Conservation (phyloP, 1,140 invertebrate species). For the Drosophila pachea region DNA sequence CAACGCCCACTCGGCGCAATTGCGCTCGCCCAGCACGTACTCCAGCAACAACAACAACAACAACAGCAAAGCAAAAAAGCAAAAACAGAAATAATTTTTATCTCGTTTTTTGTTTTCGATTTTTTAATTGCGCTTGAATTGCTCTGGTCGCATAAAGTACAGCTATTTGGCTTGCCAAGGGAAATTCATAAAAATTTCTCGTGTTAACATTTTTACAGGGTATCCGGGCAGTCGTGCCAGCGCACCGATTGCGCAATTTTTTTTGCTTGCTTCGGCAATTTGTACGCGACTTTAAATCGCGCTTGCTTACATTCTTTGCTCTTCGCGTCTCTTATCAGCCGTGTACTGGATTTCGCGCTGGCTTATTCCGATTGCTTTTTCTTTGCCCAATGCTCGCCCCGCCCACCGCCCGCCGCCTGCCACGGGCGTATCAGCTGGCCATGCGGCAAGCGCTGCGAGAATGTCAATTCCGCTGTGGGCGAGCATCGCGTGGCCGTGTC, state of each 20-base stretch:
- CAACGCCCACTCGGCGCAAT: conserved; percentile 12
- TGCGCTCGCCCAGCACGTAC: conserved; percentile 40
- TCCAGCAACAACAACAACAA: not conserved
- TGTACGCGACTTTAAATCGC: conserved; percentile 25
- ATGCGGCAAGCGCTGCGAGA: not conserved
- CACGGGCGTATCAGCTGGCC: not conserved
- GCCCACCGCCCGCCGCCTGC: not conserved
- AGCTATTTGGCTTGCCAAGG: too few relatives aligned
- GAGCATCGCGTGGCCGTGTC: not conserved
- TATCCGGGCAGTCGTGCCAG: not conserved
- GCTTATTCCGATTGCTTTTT: conserved; percentile 45
- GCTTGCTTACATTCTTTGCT: conserved; percentile 52
- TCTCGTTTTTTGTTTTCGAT: conserved; percentile 23
- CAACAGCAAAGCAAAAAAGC: not conserved
- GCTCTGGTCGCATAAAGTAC: not conserved
- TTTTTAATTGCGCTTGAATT: conserved; percentile 34
- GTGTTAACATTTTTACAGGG: not conserved
- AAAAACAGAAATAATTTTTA: conserved; percentile 7
- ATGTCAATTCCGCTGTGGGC: too few relatives aligned
- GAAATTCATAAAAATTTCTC: too few relatives aligned
- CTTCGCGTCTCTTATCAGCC: conserved; percentile 38
- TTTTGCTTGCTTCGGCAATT: conserved; percentile 10
- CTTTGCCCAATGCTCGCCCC: not conserved
- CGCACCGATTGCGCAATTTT: not conserved
- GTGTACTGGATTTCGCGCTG: conserved; percentile 23